phyloP scores from a whole-genome alignment of 2,797 vertebrate genomes.

The Helarctos malayanus region DNA sequence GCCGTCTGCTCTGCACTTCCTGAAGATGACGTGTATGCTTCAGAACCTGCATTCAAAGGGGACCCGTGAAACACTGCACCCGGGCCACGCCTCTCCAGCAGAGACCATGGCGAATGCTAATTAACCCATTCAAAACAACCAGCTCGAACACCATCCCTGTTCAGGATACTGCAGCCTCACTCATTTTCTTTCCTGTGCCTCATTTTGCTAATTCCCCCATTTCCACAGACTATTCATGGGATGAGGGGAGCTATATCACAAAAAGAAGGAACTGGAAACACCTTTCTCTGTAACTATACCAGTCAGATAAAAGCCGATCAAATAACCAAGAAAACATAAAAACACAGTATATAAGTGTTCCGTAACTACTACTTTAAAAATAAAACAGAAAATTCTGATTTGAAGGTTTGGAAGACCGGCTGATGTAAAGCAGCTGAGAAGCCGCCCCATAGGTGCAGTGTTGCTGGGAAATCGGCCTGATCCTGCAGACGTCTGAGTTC shows the following conservation, averaged over 20 bases:
- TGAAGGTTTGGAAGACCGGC: neutral
- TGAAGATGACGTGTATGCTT: conserved; percentile 85
- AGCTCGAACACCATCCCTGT: neutral
- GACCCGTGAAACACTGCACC: neutral
- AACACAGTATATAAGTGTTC: neutral
- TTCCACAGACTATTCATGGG: neutral
- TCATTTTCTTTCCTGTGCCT: neutral
- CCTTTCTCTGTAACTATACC: neutral
- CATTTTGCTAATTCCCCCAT: neutral
- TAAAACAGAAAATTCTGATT: neutral
- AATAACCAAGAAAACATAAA: conserved; percentile 36
- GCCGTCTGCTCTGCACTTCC: conserved; percentile 87
- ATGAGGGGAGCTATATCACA: fast-evolving
- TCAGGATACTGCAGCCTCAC: neutral
- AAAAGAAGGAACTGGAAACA: neutral
- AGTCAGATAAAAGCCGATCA: neutral
- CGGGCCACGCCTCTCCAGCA: neutral
- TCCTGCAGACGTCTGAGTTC: neutral
- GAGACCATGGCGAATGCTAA: neutral
- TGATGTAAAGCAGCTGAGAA: neutral
- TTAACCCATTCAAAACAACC: neutral
- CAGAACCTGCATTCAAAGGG: conserved; percentile 84
- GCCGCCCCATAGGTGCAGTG: neutral
- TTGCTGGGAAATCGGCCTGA: neutral
- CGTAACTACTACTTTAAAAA: neutral